Evolutionary conservation across 92 coral and sea anemone species (phyloP).

Genomic region (Epizoanthus fatuus): DNA sequence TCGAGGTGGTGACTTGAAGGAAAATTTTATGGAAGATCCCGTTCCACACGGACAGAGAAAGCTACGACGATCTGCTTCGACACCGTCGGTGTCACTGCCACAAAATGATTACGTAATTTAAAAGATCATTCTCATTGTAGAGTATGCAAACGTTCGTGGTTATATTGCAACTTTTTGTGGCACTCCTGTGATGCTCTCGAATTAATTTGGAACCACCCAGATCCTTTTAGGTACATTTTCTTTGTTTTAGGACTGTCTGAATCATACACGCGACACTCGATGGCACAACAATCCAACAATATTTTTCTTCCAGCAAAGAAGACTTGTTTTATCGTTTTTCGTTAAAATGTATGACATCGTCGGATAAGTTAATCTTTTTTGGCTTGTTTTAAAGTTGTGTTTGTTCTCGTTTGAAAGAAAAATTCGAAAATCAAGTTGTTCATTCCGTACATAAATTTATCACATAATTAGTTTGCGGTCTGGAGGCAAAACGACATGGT

Average conservation of each 20-base stretch:
- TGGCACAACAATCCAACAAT: background rate
- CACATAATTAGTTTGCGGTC: background rate
- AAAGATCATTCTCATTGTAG: background rate
- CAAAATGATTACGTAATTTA: conserved; percentile 1
- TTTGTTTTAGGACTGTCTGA: background rate
- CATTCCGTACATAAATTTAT: background rate
- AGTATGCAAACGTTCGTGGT: background rate
- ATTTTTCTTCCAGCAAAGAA: conserved; percentile 15
- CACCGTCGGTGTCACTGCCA: background rate
- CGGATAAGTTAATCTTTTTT: background rate
- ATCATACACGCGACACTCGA: background rate
- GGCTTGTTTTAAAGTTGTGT: background rate
- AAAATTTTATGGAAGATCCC: too few relatives aligned
- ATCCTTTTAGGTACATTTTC: conserved; percentile 3
- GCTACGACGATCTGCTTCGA: background rate
- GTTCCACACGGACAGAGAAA: background rate
- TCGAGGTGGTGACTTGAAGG: background rate
- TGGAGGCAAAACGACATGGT: background rate
- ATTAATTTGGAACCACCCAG: conserved; percentile 1
- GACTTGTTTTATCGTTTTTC: conserved; percentile 4
- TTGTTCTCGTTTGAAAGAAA: background rate
- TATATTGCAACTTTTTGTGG: background rate
- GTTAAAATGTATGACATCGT: background rate
- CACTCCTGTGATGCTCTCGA: background rate
- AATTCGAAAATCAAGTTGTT: background rate